These are phyloP conservation scores for Embiotoca jacksoni DNA, from an alignment of 2,113 vertebrate species.

Conservation along the genomic window DNA sequence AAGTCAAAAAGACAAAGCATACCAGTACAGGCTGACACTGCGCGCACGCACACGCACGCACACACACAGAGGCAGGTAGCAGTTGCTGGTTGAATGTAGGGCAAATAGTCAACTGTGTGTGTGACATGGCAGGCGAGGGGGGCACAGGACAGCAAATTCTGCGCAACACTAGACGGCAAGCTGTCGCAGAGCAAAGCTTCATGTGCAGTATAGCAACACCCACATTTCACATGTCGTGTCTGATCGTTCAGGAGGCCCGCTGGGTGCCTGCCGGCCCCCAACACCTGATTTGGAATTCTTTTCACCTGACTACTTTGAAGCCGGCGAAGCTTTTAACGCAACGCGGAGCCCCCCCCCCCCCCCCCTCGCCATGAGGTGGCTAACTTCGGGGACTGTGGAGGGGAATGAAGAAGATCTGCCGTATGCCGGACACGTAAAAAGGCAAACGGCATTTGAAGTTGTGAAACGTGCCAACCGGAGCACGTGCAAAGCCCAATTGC, in stretches of 20 bases:
- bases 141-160: slow-evolving; percentile 60
- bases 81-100: slow-evolving; percentile 56
- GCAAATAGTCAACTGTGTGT: slow-evolving; percentile 67
- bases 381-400: neutral
- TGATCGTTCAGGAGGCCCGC: slow-evolving; percentile 10
- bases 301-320: neutral
- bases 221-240: slow-evolving; percentile 31
- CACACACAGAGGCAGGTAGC: slow-evolving; percentile 23
- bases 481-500: slow-evolving; percentile 12
- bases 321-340: neutral
- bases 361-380: slow-evolving; percentile 32
- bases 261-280: neutral
- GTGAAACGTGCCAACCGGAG: neutral
- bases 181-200: slow-evolving; percentile 45
- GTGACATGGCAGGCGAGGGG: slow-evolving; percentile 62
- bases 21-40: slow-evolving; percentile 34
- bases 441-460: neutral
- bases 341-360: neutral
- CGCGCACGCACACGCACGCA: neutral
- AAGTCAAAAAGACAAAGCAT: slow-evolving; percentile 54
- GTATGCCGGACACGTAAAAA: neutral
- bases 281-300: neutral
- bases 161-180: slow-evolving; percentile 45
- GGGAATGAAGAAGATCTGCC: neutral
- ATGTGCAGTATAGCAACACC: slow-evolving; percentile 28